Percentiles rank a stretch among this genome's conserved stretches.
Conservation (phyloP, 2,797 vertebrate genomes). For the Urosaurus nigricauda region DNA sequence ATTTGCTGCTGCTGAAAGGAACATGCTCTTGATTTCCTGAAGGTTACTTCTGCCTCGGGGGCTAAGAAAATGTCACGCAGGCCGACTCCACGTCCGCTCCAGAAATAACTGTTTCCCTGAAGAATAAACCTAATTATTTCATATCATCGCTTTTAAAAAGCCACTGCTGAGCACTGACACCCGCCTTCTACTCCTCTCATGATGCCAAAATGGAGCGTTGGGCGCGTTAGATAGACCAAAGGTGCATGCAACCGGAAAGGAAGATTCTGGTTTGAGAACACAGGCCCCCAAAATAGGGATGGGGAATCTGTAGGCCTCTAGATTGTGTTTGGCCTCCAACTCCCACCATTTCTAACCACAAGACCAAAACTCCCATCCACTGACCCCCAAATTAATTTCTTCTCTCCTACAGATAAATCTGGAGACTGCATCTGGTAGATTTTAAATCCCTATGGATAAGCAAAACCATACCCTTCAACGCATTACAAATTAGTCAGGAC, state of each 20-base stretch:
- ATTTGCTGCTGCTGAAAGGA: neutral
- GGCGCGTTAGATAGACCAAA: rapidly evolving
- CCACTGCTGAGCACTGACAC: constrained; percentile 36
- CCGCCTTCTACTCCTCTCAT: neutral
- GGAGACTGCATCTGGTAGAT: neutral
- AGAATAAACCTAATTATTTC: constrained; percentile 84
- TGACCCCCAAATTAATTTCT: no score
- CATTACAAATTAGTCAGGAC: neutral
- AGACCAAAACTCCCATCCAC: neutral
- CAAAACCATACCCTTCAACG: neutral
- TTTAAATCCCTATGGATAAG: neutral
- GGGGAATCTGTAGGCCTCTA: neutral
- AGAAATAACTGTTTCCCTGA: constrained; percentile 89
- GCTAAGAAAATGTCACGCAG: constrained; percentile 79
- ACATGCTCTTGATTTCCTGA: constrained; percentile 74
- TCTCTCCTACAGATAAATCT: neutral
- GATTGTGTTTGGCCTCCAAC: neutral
- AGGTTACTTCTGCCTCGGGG: constrained; percentile 86
- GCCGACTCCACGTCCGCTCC: constrained; percentile 81
- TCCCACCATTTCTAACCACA: neutral
- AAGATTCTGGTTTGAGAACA: neutral
- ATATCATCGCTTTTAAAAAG: constrained; percentile 60
- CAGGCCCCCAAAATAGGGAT: neutral
- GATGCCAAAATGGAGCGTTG: neutral
- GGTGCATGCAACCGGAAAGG: neutral